phyloP scores from a whole-genome alignment of 1,140 invertebrate genomes.

The Chrysopa pallens region DNA sequence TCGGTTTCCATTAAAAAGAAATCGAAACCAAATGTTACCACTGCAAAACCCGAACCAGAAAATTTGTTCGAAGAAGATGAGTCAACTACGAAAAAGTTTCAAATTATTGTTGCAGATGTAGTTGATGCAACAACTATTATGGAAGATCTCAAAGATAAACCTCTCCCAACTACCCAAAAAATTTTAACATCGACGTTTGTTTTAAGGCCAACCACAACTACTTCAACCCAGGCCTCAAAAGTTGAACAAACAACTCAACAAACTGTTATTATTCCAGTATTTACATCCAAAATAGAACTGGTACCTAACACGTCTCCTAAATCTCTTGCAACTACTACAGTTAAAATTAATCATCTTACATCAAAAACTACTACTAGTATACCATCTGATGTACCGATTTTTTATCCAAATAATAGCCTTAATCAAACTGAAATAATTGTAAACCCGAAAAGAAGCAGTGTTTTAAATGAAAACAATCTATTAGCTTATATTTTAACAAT shows the following conservation, averaged over 20 bases:
- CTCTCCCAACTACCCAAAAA: no score
- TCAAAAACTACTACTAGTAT: not conserved
- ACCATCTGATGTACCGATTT: not conserved
- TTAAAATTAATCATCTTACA: constrained; percentile 5
- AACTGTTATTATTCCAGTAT: no score
- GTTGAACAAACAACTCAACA: not conserved
- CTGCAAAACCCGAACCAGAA: constrained; percentile 13
- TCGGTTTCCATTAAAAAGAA: constrained; percentile 29
- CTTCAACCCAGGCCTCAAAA: not conserved
- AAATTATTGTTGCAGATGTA: constrained; percentile 2
- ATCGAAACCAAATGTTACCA: constrained; percentile 22
- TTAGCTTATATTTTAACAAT: constrained; percentile 36
- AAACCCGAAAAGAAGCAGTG: constrained; percentile 27
- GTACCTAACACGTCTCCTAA: not conserved
- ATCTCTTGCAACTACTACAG: constrained; percentile 7
- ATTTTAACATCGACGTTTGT: no score
- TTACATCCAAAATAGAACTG: no score
- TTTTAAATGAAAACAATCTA: constrained; percentile 32
- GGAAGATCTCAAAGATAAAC: constrained; percentile 11
- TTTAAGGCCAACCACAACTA: not conserved
- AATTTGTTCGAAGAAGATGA: not conserved
- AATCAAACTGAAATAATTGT: not conserved
- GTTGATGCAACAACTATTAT: constrained; percentile 7
- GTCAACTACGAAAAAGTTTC: not conserved
- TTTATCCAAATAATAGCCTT: not conserved